Evolutionary conservation across 92 coral and sea anemone genomes (phyloP).

Genomic region (Zoanthus sociatus): DNA sequence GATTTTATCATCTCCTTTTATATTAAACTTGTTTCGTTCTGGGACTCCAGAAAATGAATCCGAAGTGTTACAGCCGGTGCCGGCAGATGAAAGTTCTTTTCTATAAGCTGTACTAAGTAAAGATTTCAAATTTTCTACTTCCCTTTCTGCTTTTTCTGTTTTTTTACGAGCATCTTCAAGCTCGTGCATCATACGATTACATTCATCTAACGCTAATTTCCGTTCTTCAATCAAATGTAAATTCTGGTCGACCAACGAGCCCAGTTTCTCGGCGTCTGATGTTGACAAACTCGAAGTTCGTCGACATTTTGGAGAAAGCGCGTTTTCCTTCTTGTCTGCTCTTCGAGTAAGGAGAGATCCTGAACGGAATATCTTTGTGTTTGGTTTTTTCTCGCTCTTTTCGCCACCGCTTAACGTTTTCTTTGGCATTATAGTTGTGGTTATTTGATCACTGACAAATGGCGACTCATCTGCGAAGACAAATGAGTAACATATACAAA

Average conservation of each 20-base stretch:
- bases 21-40: constrained; percentile 23
- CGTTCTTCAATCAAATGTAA: constrained; percentile 72
- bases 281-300: constrained; percentile 69
- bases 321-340: constrained; percentile 59
- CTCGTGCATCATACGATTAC: constrained; percentile 70
- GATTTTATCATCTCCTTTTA: constrained; percentile 21
- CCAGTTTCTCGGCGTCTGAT: constrained; percentile 77
- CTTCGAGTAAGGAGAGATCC: constrained; percentile 82
- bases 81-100: constrained; percentile 49
- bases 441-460: constrained; percentile 39
- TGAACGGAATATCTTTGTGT: constrained; percentile 78
- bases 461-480: constrained; percentile 38
- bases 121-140: constrained; percentile 82
- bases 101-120: constrained; percentile 71
- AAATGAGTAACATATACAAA: constrained; percentile 10
- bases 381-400: constrained; percentile 61
- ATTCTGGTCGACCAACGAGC: constrained; percentile 66
- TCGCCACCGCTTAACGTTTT: constrained; percentile 74
- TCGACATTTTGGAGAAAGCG: constrained; percentile 55
- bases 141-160: constrained; percentile 68
- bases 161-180: constrained; percentile 75
- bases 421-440: constrained; percentile 75
- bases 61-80: constrained; percentile 23
- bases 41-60: constrained; percentile 46
- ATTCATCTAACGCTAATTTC: constrained; percentile 70